A percentile compares a stretch with the other conserved stretches of the same genome.
These are phyloP conservation scores for Ricordea florida DNA, from an alignment of 92 coral and sea anemone species.

Conservation along the genomic window DNA sequence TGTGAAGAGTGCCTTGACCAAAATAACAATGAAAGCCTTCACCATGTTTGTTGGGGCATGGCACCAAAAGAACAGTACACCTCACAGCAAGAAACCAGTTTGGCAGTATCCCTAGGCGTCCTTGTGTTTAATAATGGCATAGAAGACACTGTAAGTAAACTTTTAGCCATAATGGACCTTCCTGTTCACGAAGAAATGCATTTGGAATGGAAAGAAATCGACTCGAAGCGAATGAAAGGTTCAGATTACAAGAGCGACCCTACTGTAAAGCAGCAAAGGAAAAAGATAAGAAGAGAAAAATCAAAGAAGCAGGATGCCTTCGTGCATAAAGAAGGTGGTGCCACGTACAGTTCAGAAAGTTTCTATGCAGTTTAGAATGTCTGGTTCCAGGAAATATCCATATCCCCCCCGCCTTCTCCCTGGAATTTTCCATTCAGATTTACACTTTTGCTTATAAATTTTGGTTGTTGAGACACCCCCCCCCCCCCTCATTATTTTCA, in stretches of 20 bases:
- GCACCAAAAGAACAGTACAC: conserved; percentile 41
- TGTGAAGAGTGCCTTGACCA: conserved; percentile 46
- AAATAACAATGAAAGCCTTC: conserved; percentile 42
- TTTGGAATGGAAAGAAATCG: conserved; percentile 16
- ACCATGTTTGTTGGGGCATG: conserved; percentile 39
- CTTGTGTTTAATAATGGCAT: conserved; percentile 21
- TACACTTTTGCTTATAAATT: too few species aligned
- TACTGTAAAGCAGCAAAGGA: not conserved
- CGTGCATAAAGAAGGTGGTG: too few species aligned
- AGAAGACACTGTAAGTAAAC: conserved; percentile 3
- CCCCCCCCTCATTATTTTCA: too few species aligned
- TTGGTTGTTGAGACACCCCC: too few species aligned
- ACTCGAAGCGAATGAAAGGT: not conserved
- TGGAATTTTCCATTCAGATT: too few species aligned
- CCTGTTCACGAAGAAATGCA: conserved; percentile 2
- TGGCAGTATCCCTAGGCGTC: conserved; percentile 19
- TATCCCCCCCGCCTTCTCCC: too few species aligned
- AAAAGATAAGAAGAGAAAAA: too few species aligned
- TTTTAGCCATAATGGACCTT: conserved; percentile 6
- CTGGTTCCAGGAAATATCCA: too few species aligned
- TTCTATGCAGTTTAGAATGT: too few species aligned
- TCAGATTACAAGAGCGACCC: conserved; percentile 13
- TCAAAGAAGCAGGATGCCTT: too few species aligned
- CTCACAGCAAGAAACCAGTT: conserved; percentile 12
- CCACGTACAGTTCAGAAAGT: too few species aligned